Evolutionary conservation across 2,113 vertebrate genomes (phyloP), one percentile per base, ranked within the genome.

Genomic region (Neolamprologus longior): DNA sequence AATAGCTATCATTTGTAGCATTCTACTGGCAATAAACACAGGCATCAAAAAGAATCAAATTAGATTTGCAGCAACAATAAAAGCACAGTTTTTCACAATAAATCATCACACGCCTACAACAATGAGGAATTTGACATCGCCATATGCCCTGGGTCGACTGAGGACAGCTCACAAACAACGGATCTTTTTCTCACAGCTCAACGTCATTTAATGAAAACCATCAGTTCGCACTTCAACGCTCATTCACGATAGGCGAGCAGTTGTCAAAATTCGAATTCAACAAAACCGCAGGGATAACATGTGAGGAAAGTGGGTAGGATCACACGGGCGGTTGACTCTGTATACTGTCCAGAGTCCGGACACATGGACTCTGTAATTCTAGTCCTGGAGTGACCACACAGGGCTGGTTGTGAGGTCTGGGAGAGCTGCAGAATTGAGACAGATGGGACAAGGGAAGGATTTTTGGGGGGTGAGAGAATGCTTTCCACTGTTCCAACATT

Each of bases 331-430:
- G 61, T 73, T 83, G 79, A 86, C 87, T 87, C 89, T 92, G 88
- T 93, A 92, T 83, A 87, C 93, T 93, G 94, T 95, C 92, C 88
- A 24, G 73, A 81, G 84, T 52, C 79, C 35, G 91, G 93, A 95
- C 96, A 95, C 95, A 95, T 95, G 95, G 94, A 86, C 91, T 55
- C 86, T 93, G 95, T 96, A 96, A 96, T 81, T 91, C 94, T 95
- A 96, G 92, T 96, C 91, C 83, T 84, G 68, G 68, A 90, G 80
- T 94, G 95, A 94, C 93, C 95, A 94, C 95, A 96, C 94, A 94
- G 90, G 89, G 91, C 90, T 71, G 85, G 83, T 92, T 94, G 91
- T 94, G 90, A 90, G 92, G 90, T 90, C 92, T 88, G 86, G 79
- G 93, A 92, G 87, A 66, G 79, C 76, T 55, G 71, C 54, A 91